Evolutionary conservation across 1,140 invertebrate genomes (phyloP).

Genomic region (Eupristina koningsbergeri): DNA sequence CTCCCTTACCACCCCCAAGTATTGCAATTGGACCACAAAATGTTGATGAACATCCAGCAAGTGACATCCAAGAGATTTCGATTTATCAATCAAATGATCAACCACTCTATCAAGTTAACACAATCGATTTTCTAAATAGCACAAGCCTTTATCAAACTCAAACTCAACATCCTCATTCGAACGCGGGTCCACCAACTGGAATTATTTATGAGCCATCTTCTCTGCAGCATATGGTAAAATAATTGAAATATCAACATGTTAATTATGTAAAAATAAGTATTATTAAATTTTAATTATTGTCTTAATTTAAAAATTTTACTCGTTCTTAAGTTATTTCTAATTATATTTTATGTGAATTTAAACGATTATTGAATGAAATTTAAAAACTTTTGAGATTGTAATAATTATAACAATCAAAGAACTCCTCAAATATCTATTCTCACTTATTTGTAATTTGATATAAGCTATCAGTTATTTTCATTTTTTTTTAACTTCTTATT

Average conservation of each 20-base stretch:
- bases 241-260: not conserved
- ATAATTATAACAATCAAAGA: too few relatives aligned
- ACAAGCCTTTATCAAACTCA: conserved; percentile 55
- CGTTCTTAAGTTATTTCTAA: too few relatives aligned
- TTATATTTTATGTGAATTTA: too few relatives aligned
- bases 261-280: too few relatives aligned
- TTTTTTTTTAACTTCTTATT: too few relatives aligned
- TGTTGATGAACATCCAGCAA: conserved; percentile 69
- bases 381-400: too few relatives aligned
- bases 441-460: too few relatives aligned
- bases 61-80: conserved; percentile 71
- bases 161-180: conserved; percentile 57
- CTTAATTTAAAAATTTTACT: too few relatives aligned
- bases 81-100: conserved; percentile 68
- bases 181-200: conserved; percentile 57
- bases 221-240: conserved; percentile 57
- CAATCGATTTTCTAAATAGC: conserved; percentile 58
- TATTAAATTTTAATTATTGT: too few relatives aligned
- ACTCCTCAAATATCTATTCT: too few relatives aligned
- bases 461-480: too few relatives aligned
- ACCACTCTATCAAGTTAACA: conserved; percentile 69
- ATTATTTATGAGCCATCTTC: conserved; percentile 68
- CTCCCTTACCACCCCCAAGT: conserved; percentile 80
- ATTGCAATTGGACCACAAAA: conserved; percentile 72
- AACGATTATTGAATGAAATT: too few relatives aligned